Evolutionary conservation across 2,888 invertebrate genomes (phyloP), one percentile per base, ranked within the genome.

Genomic region (Drosophila borborema): DNA sequence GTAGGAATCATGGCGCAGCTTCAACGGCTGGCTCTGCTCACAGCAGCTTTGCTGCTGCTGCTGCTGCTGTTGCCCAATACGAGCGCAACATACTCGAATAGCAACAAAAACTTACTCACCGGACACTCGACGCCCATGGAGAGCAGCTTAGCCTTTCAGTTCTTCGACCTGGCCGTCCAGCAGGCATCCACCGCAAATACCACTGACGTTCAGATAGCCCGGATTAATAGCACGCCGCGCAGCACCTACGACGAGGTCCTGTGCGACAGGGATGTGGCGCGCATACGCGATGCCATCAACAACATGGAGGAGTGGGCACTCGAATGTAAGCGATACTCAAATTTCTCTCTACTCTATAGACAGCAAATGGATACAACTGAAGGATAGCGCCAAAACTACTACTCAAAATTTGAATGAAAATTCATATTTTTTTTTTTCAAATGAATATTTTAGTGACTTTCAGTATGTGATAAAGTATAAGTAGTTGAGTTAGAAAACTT

Each of bases 301-400:
- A 82, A 90, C 36, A 79, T 82, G 67, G 82, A 92, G 70, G 91
- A 92, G 79, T 92, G 92, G 92, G 92, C 92, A 12, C 77, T 92
- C 60, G 89, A 92, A 80, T 92, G 92, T 92, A 89, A 92, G 92
- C 76, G 6, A 10, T 67, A 14, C 28, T 14, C 34, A 51, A 34
- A 5, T n/a, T 38, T 46, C 46, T 14, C 46, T 14, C 46, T 38
- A 28, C 1, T n/a, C 18, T 20, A 6, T 6, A 14, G 2, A 14
- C 38, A 34, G 6, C n/a, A 18, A 16, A 14, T 38, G 66, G 41
- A 41, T 41, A 31, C 9, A 20, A 8, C 4, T 36, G 12, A 20
- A 18, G 31, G n/a, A n/a, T 1, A 51, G 16, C 28, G 5, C 16
- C n/a, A n/a, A 9, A 28, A 4, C 28, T 45, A 23, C 3, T 16